Conservation (phyloP, 2,113 vertebrate genomes). For the Pholis gunnellus region DNA sequence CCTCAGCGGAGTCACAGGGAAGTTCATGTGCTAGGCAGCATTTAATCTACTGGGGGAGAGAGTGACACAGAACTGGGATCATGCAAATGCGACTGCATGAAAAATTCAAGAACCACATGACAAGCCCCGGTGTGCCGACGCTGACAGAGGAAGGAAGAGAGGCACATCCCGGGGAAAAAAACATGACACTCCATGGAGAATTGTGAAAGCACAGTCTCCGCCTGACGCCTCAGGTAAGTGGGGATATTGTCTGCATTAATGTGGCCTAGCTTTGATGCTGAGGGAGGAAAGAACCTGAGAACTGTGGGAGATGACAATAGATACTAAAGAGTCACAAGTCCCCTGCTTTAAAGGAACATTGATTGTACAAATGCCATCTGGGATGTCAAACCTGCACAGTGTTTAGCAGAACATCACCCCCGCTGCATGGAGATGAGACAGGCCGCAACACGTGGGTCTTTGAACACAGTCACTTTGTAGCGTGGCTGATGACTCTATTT, state of each 20-base stretch:
- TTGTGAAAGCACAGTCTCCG: conserved; percentile 79
- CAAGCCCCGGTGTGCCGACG: conserved; percentile 68
- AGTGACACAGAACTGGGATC: conserved; percentile 70
- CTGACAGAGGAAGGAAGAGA: conserved; percentile 73
- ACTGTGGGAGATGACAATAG: conserved; percentile 69
- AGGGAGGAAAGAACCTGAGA: conserved; percentile 65
- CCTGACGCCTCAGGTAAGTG: conserved; percentile 81
- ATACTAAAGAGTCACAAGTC: conserved; percentile 78
- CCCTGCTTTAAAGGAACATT: conserved; percentile 79
- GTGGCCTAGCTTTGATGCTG: conserved; percentile 81
- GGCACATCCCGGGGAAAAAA: conserved; percentile 64
- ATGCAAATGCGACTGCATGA: conserved; percentile 79
- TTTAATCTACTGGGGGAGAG: conserved; percentile 56
- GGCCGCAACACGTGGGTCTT: conserved; percentile 67
- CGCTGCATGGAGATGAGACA: conserved; percentile 69
- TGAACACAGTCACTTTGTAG: conserved; percentile 68
- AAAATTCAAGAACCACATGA: conserved; percentile 81
- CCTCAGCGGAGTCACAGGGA: conserved; percentile 62
- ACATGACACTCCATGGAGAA: conserved; percentile 76
- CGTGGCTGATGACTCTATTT: conserved; percentile 62
- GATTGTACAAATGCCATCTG: conserved; percentile 76
- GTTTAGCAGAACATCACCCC: conserved; percentile 77
- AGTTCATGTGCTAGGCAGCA: conserved; percentile 61
- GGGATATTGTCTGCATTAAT: conserved; percentile 80
- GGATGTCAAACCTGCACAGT: conserved; percentile 67